Evolutionary conservation across 1,140 invertebrate species (phyloP).

Genomic region (Venustaconcha ellipsiformis): DNA sequence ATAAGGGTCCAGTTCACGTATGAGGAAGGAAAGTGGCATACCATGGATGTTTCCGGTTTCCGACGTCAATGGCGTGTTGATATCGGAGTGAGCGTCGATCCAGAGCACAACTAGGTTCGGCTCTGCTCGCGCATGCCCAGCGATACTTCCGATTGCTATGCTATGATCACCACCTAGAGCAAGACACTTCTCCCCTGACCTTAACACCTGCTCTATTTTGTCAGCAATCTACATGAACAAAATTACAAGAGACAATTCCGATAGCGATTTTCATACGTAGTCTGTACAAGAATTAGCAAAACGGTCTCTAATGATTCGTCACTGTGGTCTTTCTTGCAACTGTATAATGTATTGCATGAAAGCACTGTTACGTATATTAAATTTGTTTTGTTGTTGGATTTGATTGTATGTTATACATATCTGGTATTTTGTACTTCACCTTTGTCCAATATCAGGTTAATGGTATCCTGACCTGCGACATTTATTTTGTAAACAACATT

Average conservation of each 20-base stretch:
- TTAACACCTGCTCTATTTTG: constrained; percentile 38
- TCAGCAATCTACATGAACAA: constrained; percentile 45
- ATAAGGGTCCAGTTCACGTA: constrained; percentile 82
- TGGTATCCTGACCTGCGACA: too few species aligned
- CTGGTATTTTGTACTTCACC: too few species aligned
- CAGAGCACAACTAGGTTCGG: constrained; percentile 85
- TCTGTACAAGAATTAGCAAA: too few species aligned
- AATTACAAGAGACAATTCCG: too few species aligned
- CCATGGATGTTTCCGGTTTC: constrained; percentile 89
- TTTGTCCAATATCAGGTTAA: too few species aligned
- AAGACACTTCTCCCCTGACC: constrained; percentile 41
- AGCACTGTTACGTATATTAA: too few species aligned
- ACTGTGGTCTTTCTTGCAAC: not conserved
- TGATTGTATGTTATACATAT: too few species aligned
- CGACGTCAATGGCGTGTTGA: constrained; percentile 86
- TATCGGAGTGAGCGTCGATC: constrained; percentile 95
- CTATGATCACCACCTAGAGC: constrained; percentile 85
- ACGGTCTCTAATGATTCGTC: not conserved
- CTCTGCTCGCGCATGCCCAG: constrained; percentile 81
- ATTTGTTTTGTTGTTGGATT: too few species aligned
- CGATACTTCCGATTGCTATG: constrained; percentile 82
- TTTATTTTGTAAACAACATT: too few species aligned
- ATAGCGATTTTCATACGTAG: too few species aligned
- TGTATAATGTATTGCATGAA: not conserved
- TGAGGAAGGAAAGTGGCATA: constrained; percentile 88